Conservation (phyloP, 2,797 vertebrate genomes). For the Acanthornis magna region DNA sequence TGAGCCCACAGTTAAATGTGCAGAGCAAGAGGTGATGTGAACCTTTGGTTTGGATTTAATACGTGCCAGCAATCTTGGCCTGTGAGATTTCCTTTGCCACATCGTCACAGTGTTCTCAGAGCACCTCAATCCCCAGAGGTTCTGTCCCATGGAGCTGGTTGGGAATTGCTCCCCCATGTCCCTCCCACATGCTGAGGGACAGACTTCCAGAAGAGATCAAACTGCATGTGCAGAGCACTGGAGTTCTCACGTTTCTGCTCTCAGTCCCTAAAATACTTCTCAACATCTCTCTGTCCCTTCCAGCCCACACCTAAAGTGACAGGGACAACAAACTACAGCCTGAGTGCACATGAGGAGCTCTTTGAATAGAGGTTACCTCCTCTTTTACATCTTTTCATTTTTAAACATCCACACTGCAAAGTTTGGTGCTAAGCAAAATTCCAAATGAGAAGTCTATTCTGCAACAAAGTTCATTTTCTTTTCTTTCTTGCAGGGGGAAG, state of each 20-base stretch:
- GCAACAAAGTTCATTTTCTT: neutral
- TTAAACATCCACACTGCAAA: neutral
- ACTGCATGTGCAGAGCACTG: neutral
- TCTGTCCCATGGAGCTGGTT: neutral
- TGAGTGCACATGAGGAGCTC: neutral
- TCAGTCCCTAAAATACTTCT: neutral
- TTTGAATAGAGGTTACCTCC: neutral
- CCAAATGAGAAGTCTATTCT: neutral
- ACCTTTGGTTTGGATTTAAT: neutral
- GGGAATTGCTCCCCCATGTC: neutral
- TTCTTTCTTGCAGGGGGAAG: conserved; percentile 79
- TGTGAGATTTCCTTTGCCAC: neutral
- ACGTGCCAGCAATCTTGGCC: neutral
- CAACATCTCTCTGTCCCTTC: neutral
- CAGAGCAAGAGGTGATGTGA: neutral
- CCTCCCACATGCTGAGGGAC: neutral
- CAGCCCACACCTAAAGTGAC: neutral
- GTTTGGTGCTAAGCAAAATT: neutral
- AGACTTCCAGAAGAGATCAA: neutral
- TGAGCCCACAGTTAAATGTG: neutral
- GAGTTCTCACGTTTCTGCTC: neutral
- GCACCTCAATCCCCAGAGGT: neutral
- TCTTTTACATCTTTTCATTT: neutral
- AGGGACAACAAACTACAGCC: neutral
- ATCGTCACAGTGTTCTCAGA: neutral